These are phyloP conservation scores for Podiceps cristatus DNA, from an alignment of 2,113 vertebrate species.

Conservation along the genomic window DNA sequence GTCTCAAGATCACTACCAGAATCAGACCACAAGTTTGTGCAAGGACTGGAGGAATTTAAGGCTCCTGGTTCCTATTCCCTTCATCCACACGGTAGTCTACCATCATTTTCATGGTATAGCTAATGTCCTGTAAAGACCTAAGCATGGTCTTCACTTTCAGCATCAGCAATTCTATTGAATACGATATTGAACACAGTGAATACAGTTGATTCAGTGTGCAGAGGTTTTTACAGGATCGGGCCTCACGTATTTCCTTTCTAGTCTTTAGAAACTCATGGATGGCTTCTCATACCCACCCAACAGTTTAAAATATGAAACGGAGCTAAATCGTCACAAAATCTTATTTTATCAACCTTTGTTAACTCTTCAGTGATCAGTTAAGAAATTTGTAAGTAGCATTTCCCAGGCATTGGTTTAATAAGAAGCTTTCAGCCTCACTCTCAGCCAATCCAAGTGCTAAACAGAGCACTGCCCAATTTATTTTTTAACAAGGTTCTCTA, in stretches of 20 bases:
- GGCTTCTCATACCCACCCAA: neutral
- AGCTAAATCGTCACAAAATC: slow-evolving; percentile 23
- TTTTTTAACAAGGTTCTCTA: slow-evolving; percentile 73
- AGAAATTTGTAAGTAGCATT: neutral
- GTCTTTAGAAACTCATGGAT: neutral
- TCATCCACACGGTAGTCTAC: neutral
- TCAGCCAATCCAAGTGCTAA: slow-evolving; percentile 39
- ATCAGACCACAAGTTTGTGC: neutral
- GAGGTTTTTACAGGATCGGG: neutral
- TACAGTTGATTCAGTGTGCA: neutral
- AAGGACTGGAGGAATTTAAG: neutral
- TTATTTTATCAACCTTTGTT: slow-evolving; percentile 1
- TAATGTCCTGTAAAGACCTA: neutral
- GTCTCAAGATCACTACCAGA: neutral
- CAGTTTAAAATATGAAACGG: slow-evolving; percentile 34
- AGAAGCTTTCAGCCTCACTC: slow-evolving; percentile 9
- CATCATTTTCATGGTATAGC: neutral
- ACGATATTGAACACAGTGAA: neutral
- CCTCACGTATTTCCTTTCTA: neutral
- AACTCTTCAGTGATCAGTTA: neutral
- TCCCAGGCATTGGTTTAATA: neutral
- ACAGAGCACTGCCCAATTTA: slow-evolving; percentile 52
- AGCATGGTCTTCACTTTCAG: slow-evolving; percentile 4
- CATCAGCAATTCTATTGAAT: neutral
- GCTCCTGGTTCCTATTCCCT: neutral